Base-by-base conservation (phyloP, 1,140 invertebrate species). In the Pogonomyrmex californicus region DNA sequence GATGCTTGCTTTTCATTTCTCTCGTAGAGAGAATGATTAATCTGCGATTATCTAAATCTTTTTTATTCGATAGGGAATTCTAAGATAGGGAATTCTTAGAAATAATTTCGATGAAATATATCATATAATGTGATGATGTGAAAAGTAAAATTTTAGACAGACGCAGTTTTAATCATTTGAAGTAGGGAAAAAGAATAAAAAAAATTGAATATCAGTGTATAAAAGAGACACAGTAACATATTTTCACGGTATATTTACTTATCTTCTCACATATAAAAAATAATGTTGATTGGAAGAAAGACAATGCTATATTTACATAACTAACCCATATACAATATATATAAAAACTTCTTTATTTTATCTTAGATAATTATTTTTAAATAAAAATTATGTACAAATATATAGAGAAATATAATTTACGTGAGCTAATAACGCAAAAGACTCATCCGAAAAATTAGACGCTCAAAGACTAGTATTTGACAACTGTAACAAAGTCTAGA, bases 1-100 rank as follows among this genome's bases (percentile, higher is more conserved):
- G 90, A 92, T 88, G 89, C 90, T 88, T 91, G 90, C 92, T 93
- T 92, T 92, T 93, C 93, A 93, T 93, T 94, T 93, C 91, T 90
- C 88, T 90, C 85, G 88, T 83, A 87, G 88, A 92, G 5, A 44
- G 44, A 79, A 38, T 23, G 60, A 49, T 5, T n/a, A 65, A 65
- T 79, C 47, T 92, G 89, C 54, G 41, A 68, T 81, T 4, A 23
- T 36, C 30, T 38, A n/a, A 47, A 56, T 73, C 17, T 73, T 79
- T 79, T 33, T 51, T 54, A 14, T 47, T 7, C 41, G 47, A 38
- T n/a, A 66, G n/a, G 23, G 10, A 1, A 33, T n/a, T 49, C n/a
- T 47, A 23, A 38, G 44, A 30, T n/a, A n/a, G n/a, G n/a, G n/a
- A n/a, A n/a, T n/a, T 49, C 30, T 54, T 4, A 47, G 47, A 1